A percentile compares a stretch with the other conserved stretches of the same genome.
These are phyloP conservation scores for Acrobeloides nanus DNA, from an alignment of 2,888 invertebrate species.

Conservation along the genomic window DNA sequence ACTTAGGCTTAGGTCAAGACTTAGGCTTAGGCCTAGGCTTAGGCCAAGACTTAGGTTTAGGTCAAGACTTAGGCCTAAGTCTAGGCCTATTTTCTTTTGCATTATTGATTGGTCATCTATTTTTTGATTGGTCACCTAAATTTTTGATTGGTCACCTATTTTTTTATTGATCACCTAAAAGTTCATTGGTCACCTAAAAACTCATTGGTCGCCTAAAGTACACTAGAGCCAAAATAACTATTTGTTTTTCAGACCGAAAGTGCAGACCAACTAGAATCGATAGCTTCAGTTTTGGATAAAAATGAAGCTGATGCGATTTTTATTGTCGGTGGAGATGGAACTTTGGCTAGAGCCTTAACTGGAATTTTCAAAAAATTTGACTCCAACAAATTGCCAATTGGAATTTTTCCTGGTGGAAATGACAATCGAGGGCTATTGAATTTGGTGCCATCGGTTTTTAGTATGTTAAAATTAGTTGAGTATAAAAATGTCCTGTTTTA, in stretches of 20 bases:
- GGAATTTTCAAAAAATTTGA: constrained; percentile 31
- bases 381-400: constrained; percentile 28
- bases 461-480: neutral
- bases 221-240: no score
- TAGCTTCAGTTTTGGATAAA: constrained; percentile 38
- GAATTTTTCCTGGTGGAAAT: constrained; percentile 46
- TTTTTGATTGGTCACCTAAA: no score
- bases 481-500: constrained; percentile 3
- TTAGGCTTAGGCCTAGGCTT: no score
- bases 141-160: no score
- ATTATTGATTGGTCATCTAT: no score
- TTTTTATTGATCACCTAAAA: no score
- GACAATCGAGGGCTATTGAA: constrained; percentile 32
- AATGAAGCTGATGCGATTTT: constrained; percentile 46
- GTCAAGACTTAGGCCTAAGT: no score
- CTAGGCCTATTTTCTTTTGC: no score
- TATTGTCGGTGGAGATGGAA: constrained; percentile 52
- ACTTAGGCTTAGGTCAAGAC: constrained; percentile 4
- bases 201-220: no score
- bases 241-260: constrained; percentile 28
- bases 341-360: constrained; percentile 36
- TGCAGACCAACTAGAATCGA: constrained; percentile 33
- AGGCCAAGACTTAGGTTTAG: no score
- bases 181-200: no score
- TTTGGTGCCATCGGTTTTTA: constrained; percentile 2